Base-by-base conservation (phyloP, 2,797 vertebrate species). In the Telmatherina bonti region DNA sequence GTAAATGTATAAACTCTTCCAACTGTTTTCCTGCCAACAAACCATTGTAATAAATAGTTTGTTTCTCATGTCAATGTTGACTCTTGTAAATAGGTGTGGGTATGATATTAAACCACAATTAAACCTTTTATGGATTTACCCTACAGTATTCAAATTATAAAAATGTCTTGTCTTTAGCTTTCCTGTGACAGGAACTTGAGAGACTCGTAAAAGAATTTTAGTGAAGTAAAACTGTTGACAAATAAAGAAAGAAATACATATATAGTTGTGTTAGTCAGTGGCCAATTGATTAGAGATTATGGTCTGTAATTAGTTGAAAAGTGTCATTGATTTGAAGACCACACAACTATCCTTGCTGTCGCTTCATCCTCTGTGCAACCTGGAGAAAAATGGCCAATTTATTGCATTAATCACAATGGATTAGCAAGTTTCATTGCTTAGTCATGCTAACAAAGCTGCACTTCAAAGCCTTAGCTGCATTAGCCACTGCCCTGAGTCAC, bases 321-420 rank as follows among this genome's bases (percentile, higher is more conserved):
- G 7, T 71, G 53, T 69, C 33, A 29, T 56, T 78, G 58, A 69
- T 57, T 57, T 65, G 43, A 81, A 67, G 59, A 81, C 71, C 78
- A 76, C 62, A 71, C 56, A 70, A 5, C 60, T 69, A 62, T 56
- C 62, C 75, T 60, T 64, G 55, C 52, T 27, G 38, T 74, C 68
- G 57, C 79, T 76, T 87, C 60, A 77, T 74, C 74, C 35, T 68
- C 70, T 27, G 54, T 31, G 49, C 86, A 86, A 85, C 81, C 70
- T 78, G 81, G 41, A 81, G 82, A 83, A 93, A 89, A 89, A 76
- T 22, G 72, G 83, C 85, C 93, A 94, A 94, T 95, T 95, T 94
- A 90, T 93, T 92, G 87, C 88, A 95, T 95, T 93, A 94, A 94
- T 95, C 94, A 93, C 89, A 91, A 84, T 85, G 93, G 94, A 94